Conservation (phyloP, 2,888 invertebrate genomes). For the Pseudanteris insignis region DNA sequence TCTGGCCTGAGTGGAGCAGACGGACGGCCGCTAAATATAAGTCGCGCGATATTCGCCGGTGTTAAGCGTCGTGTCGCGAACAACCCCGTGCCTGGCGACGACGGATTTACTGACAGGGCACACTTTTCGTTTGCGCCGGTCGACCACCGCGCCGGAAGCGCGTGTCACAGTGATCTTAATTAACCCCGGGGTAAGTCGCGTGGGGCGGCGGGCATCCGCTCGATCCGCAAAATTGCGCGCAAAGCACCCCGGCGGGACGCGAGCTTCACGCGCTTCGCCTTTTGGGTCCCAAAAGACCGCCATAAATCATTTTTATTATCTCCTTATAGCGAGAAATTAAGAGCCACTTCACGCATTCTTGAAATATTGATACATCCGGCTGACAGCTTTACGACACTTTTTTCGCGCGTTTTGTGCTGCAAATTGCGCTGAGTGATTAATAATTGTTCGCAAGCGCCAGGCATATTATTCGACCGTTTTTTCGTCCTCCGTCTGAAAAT, state of each 20-base stretch:
- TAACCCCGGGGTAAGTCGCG: slow-evolving; percentile 22
- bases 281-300: slow-evolving; percentile 32
- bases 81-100: slow-evolving; percentile 25
- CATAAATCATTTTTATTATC: slow-evolving; percentile 44
- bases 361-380: slow-evolving; percentile 38
- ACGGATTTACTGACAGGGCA: slow-evolving; percentile 38
- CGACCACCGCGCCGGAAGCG: slow-evolving; percentile 42
- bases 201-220: slow-evolving; percentile 20
- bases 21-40: slow-evolving; percentile 56
- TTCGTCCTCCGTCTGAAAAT: no score
- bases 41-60: slow-evolving; percentile 47
- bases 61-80: slow-evolving; percentile 31
- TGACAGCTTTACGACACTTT: slow-evolving; percentile 34
- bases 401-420: slow-evolving; percentile 21
- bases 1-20: slow-evolving; percentile 59
- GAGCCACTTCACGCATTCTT: slow-evolving; percentile 39
- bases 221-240: slow-evolving; percentile 32
- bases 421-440: slow-evolving; percentile 36
- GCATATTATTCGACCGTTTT: slow-evolving; percentile 1
- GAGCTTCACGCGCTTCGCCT: slow-evolving; percentile 19
- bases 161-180: slow-evolving; percentile 42
- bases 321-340: slow-evolving; percentile 41
- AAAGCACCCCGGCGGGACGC: slow-evolving; percentile 26
- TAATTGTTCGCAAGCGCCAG: slow-evolving; percentile 20
- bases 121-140: slow-evolving; percentile 21